Evolutionary conservation across 2,888 invertebrate genomes (phyloP).

Genomic region (Crocallis elinguaria): DNA sequence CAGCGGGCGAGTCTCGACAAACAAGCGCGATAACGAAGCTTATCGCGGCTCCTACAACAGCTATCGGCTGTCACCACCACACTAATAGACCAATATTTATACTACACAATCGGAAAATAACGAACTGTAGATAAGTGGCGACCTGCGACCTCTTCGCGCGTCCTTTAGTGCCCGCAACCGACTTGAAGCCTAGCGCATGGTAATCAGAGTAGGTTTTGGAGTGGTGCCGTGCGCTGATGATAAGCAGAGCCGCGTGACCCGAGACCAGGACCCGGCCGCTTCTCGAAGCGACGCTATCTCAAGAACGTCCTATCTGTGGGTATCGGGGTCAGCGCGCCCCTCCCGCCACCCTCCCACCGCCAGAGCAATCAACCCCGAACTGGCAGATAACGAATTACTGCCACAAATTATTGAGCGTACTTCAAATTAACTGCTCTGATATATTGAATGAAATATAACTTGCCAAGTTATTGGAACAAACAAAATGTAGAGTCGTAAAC

Average conservation of each 20-base stretch:
- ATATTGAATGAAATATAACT: conserved; percentile 1
- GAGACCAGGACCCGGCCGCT: conserved; percentile 31
- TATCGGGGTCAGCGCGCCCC: neutral
- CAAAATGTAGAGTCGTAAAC: conserved; percentile 6
- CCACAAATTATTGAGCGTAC: neutral
- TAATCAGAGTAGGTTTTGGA: conserved; percentile 24
- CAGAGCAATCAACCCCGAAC: neutral
- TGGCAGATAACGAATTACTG: conserved; percentile 2
- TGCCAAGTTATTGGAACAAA: conserved; percentile 4
- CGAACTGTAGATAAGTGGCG: conserved; percentile 62
- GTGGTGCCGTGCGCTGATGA: conserved; percentile 35
- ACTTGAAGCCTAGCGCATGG: conserved; percentile 6
- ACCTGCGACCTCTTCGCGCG: conserved; percentile 44
- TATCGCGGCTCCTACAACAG: conserved; percentile 42
- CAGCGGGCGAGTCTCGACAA: conserved; percentile 27
- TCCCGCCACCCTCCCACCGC: neutral
- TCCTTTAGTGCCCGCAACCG: neutral
- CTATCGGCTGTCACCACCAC: conserved; percentile 20
- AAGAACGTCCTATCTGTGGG: conserved; percentile 51
- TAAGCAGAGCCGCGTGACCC: conserved; percentile 59
- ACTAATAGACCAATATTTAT: conserved; percentile 48
- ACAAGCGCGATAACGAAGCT: conserved; percentile 48
- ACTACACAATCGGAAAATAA: conserved; percentile 74
- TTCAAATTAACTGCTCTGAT: conserved; percentile 1
- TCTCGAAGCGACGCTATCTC: conserved; percentile 50